These are phyloP conservation scores for Mustela lutreola DNA, from an alignment of 2,113 vertebrate species.

Conservation along the genomic window DNA sequence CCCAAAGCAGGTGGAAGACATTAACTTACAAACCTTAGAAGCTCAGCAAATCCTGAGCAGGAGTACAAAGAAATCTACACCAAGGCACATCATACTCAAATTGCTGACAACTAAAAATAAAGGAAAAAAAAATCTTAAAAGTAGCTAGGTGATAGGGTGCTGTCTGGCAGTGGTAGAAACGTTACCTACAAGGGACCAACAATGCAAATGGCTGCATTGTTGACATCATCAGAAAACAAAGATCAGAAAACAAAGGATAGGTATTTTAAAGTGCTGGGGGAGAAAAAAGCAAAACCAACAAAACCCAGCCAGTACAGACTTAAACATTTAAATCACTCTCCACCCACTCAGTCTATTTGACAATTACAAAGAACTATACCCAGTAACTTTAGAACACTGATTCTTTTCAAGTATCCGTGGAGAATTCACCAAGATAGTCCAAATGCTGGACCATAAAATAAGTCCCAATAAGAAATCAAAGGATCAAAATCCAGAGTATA, in stretches of 20 bases:
- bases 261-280: neutral
- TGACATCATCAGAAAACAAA: neutral
- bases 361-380: neutral
- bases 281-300: neutral
- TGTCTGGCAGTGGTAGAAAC: no score
- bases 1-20: neutral
- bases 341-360: neutral
- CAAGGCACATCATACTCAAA: neutral
- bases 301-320: neutral
- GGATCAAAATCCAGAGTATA: neutral
- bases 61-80: neutral
- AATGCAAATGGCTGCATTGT: neutral
- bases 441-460: neutral
- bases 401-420: neutral
- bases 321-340: neutral
- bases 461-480: conserved; percentile 15
- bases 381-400: neutral
- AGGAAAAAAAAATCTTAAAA: neutral
- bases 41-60: neutral
- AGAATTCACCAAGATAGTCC: neutral
- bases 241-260: neutral
- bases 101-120: neutral
- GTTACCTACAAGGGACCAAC: neutral
- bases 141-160: neutral
- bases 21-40: neutral